Conservation (phyloP, 1,140 invertebrate genomes). For the Anastrepha ludens region DNA sequence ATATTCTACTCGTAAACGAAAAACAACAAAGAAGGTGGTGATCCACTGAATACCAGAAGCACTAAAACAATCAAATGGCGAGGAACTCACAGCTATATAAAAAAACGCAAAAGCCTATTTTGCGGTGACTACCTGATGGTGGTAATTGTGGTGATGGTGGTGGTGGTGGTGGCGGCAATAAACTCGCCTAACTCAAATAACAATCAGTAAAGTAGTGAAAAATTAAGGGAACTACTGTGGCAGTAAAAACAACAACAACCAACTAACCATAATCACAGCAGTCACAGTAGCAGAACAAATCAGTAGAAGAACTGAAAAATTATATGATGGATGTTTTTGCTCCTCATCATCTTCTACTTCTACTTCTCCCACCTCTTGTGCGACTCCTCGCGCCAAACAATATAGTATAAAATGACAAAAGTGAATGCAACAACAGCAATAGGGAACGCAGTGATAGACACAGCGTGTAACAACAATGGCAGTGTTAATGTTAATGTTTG, state of each 20-base stretch:
- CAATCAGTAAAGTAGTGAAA: not conserved
- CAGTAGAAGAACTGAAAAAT: constrained; percentile 47
- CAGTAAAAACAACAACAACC: not conserved
- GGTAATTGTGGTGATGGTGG: not conserved
- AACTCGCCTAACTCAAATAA: not conserved
- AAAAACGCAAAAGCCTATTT: not conserved
- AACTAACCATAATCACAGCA: not conserved
- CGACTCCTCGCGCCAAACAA: not conserved
- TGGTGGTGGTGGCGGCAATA: not conserved
- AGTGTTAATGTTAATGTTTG: constrained; percentile 38
- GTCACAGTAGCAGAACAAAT: constrained; percentile 31
- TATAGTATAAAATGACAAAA: constrained; percentile 14
- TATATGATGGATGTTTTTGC: not conserved
- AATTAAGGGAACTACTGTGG: not conserved
- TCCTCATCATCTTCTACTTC: not conserved
- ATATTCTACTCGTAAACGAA: not conserved
- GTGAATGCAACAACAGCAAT: not conserved
- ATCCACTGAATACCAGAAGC: not conserved
- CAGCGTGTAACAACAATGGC: constrained; percentile 14
- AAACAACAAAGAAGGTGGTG: not conserved
- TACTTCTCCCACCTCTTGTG: not conserved
- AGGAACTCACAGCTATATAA: not conserved
- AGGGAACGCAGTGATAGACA: not conserved
- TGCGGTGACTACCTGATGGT: not conserved
- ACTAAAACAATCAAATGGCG: not conserved